A percentile compares a stretch with the other conserved stretches of the same genome.
These are phyloP conservation scores for Caenorhabditis latens DNA, from an alignment of 1,140 invertebrate species.

Conservation along the genomic window DNA sequence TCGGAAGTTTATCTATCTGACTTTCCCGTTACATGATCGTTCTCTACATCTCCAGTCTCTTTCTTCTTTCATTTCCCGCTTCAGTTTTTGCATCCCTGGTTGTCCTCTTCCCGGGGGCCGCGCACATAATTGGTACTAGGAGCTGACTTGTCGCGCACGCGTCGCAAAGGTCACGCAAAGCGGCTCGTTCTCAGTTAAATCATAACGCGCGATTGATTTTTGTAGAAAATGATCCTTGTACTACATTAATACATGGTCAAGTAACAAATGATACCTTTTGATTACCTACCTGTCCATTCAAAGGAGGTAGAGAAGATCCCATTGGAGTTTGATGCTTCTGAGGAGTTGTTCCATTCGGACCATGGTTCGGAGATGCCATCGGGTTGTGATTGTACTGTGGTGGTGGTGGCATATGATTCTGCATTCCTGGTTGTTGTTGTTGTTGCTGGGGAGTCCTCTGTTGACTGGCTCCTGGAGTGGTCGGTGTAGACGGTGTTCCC, in stretches of 20 bases:
- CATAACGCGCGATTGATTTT: constrained; percentile 47
- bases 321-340: constrained; percentile 33
- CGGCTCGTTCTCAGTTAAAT: constrained; percentile 40
- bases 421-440: constrained; percentile 13
- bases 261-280: too few species aligned
- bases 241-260: too few species aligned
- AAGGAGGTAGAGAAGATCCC: constrained; percentile 22
- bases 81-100: constrained; percentile 19
- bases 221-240: neutral
- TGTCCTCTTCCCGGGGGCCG: constrained; percentile 45
- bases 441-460: neutral
- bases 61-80: neutral
- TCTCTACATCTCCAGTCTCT: neutral
- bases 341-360: neutral
- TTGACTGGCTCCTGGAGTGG: neutral
- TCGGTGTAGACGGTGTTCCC: neutral
- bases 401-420: constrained; percentile 11
- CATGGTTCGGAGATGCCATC: neutral
- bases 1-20: neutral
- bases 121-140: constrained; percentile 56
- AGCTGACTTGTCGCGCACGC: constrained; percentile 37
- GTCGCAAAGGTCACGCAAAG: constrained; percentile 21
- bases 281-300: constrained; percentile 19
- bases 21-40: constrained; percentile 14
- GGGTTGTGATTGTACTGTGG: constrained; percentile 18